phyloP scores from a whole-genome alignment of 2,113 vertebrate species.

The Python bivittatus region DNA sequence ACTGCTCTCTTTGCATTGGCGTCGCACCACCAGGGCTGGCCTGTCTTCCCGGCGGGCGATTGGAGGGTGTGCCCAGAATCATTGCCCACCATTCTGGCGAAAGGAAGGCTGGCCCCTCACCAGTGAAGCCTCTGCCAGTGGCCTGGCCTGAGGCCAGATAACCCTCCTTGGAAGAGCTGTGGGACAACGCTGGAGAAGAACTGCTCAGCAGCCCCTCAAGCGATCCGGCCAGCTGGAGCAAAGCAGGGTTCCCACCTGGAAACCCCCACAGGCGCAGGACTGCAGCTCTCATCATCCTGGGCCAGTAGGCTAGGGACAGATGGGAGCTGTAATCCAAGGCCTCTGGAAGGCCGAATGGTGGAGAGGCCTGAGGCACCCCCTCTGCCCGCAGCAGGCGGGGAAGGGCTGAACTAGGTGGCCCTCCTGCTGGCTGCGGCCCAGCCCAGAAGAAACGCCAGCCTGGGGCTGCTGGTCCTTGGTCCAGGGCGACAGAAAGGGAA shows the following conservation, averaged over 20 bases:
- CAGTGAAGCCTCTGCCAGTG: neutral
- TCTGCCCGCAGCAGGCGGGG: neutral
- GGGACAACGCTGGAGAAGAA: neutral
- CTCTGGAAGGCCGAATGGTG: neutral
- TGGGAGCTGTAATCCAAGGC: neutral
- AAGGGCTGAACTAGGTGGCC: too few relatives aligned
- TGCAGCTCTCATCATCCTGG: neutral
- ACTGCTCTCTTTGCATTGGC: neutral
- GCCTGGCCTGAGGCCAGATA: neutral
- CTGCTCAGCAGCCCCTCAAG: neutral
- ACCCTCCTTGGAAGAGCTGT: neutral
- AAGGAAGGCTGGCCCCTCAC: neutral
- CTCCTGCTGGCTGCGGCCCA: neutral
- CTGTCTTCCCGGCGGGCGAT: too few relatives aligned
- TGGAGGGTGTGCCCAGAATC: neutral
- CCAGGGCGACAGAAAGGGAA: neutral
- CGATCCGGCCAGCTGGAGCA: neutral
- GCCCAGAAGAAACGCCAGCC: neutral
- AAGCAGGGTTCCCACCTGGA: neutral
- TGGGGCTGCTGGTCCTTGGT: neutral
- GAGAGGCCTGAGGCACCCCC: neutral
- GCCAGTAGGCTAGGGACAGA: neutral
- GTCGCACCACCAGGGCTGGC: too few relatives aligned
- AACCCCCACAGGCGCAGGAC: neutral
- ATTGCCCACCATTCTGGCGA: neutral